Base-by-base conservation (phyloP, 2,797 vertebrate species). In the Alcedo atthis region DNA sequence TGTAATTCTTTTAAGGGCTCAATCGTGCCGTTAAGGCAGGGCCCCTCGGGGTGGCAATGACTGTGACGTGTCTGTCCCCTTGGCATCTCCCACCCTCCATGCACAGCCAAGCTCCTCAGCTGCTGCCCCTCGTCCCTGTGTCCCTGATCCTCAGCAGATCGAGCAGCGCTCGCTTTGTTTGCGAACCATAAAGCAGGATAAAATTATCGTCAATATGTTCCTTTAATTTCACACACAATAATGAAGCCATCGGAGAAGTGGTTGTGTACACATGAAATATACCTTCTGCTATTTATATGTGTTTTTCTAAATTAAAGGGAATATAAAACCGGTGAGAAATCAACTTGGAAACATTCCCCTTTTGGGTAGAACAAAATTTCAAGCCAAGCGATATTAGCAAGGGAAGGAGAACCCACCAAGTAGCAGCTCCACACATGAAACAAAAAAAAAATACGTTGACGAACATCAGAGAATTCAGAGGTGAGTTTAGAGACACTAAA, bases 281-380 rank as follows among this genome's bases (percentile, higher is more conserved):
- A 93, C 80, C 94, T 96, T 90, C 93, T 95, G 93, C 90, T 94
- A 79, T 94, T 96, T 81, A 81, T 58, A 8, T 30, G 37, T 89
- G 87, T 87, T 90, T 90, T 28, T 89, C 70, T 66, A 59, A 93
- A 90, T 92, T 90, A 79, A 90, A 55, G 86, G 74, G 83, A 88
- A 81, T 66, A 55, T 35, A 67, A 93, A 95, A 90, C 83, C 58
- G 24, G 85, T 67, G 68, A 90, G 78, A 84, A 90, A 86, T 84
- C 75, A 59, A 81, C 88, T 91, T 93, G 92, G 92, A 90, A 95
- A 68, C 59, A 15, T 91, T 91, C 63, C 83, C 53, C 78, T 71
- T 51, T 76, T 10, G 51, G 30, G 30, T 3, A 68, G 74, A 71
- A 33, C 30, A 66, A 15, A 85, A 25, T 45, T 30, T 42, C 57